Base-by-base conservation (phyloP, 2,888 invertebrate genomes). In the Hypomecis atomaria region DNA sequence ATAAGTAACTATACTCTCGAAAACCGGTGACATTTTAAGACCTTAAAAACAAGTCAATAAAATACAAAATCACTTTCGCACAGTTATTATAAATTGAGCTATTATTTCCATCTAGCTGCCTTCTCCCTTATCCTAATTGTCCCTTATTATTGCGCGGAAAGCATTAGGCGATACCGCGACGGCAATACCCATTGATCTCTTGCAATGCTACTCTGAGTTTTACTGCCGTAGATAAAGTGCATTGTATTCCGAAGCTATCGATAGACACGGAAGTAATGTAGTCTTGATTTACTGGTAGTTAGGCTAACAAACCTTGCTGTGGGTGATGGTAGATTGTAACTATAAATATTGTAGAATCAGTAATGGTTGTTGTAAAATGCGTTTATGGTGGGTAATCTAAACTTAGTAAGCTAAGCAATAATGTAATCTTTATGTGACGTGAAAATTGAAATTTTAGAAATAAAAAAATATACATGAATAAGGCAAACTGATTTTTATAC, bases 181-280 rank as follows among this genome's bases (percentile, higher is more conserved):
- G 38, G 67, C 67, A 66, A 69, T 69, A 54, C 56, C 56, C 66
- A 69, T 65, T 71, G 69, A 71, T 67, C 66, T 58, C 56, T 36
- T 37, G 60, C 65, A 71, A 65, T 65, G 69, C 71, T 61, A 49
- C 64, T 66, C 47, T 65, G 43, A 62, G 64, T 67, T 71, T 69
- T 71, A 71, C 59, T 66, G 60, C 66, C 56, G 37, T 33, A 66
- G 62, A 69, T 71, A 71, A 69, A 67, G 57, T 65, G 67, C 61
- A 65, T 69, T 71, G 67, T 69, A 55, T 68, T 63, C 56, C 36
- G 2, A 65, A 64, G 53, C 53, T 69, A 66, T 66, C 52, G 66
- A 69, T 59, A 59, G 6, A 59, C 50, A 50, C 61, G 67, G 60
- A 71, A 59, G 55, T 64, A 59, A 59, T 49, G 13, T 36, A 55